Conservation (phyloP, 2,113 vertebrate genomes). For the Odontophorus gujanensis region DNA sequence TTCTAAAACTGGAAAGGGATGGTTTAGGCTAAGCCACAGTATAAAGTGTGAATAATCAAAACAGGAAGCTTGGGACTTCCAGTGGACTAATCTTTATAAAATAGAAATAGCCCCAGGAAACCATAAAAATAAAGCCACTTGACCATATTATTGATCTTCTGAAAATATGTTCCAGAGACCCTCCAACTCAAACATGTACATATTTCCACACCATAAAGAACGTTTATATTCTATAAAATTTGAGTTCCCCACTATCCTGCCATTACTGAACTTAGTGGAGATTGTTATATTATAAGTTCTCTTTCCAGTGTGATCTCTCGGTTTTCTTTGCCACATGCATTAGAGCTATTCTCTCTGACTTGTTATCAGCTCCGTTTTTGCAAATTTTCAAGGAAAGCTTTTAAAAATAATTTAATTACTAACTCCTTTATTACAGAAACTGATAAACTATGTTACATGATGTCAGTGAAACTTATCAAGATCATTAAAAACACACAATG, state of each 20-base stretch:
- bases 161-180: constrained; percentile 29
- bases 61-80: constrained; percentile 51
- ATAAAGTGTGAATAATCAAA: constrained; percentile 66
- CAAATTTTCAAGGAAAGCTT: neutral
- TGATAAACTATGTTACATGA: neutral
- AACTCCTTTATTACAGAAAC: neutral
- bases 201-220: neutral
- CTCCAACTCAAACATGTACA: neutral
- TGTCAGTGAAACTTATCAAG: neutral
- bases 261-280: neutral
- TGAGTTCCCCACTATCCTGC: neutral
- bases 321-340: neutral
- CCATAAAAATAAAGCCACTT: constrained; percentile 44
- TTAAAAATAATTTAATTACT: neutral
- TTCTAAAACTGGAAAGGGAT: constrained; percentile 50
- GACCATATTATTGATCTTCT: constrained; percentile 23
- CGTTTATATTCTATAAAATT: neutral
- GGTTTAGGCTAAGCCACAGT: constrained; percentile 61
- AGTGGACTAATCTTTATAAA: constrained; percentile 59
- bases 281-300: neutral
- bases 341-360: neutral
- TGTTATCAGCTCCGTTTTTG: neutral
- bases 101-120: constrained; percentile 64
- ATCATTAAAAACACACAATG: neutral
- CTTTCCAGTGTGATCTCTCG: neutral